Evolutionary conservation across 2,888 invertebrate species (phyloP), one percentile per base, ranked within the genome.

Genomic region (Myopa testacea): DNA sequence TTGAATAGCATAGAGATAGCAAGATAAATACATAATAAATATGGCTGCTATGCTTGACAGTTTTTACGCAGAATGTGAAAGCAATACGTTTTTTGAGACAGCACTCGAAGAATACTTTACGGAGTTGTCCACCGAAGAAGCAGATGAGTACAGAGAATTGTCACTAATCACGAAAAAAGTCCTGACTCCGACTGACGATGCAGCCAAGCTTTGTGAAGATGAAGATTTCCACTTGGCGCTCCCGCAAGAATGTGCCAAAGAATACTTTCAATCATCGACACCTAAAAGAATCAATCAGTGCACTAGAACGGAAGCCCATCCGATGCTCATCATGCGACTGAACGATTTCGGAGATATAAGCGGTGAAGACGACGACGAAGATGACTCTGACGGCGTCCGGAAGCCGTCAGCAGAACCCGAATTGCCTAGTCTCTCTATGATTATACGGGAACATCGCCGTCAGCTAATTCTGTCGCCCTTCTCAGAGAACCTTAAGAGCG

Each of bases 391-490:
- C 45, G 45, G 10, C 10, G 45, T 45, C 10, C 45, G 10, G 45
- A 45, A 45, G 7, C 10, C 38, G 38, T 45, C 38, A 68, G 68
- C 50, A n/a, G 12, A 50, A 45, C 19, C 45, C n/a, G 19, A 69
- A 19, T 3, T 37, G 10, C 45, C 45, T 2, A 83, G 81, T 63
- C 80, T 81, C 0, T 52, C 78, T 4, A 80, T 79, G 10, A 78
- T 65, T n/a, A 75, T 81, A 19, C 83, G 82, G 1, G 75, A 84
- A 37, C 80, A 83, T 2, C 75, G 68, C 10, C 68, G 75, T 12
- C 50, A 67, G 16, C 14, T 40, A n/a, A 68, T 75, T 14, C 8
- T 82, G 34, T 82, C 84, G 26, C 83, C 84, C 0, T 67, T 80
- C 40, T 78, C 74, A 5, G 76, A 71, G 55, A 78, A 81, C 45